A percentile compares a stretch with the other conserved stretches of the same genome.
Conservation (phyloP, 2,113 vertebrate species). For the Neolamprologus cancellatus region DNA sequence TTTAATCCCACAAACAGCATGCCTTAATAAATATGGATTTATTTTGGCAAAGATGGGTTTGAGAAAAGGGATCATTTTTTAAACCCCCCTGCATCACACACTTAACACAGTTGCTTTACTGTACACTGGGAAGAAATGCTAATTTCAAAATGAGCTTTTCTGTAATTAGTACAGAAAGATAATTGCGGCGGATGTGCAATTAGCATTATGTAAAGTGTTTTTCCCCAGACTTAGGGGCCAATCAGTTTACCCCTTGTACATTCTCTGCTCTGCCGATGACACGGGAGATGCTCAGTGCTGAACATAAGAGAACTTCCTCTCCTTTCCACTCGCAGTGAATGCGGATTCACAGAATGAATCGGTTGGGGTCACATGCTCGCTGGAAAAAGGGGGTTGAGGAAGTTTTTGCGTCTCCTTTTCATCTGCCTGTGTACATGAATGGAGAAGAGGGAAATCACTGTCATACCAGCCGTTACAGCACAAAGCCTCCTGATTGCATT, state of each 20-base stretch:
- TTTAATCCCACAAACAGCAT: neutral
- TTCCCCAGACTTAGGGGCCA: constrained; percentile 56
- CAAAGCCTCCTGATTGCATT: constrained; percentile 71
- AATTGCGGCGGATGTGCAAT: constrained; percentile 71
- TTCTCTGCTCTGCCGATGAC: constrained; percentile 37
- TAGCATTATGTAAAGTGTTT: constrained; percentile 68
- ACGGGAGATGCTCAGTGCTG: constrained; percentile 24
- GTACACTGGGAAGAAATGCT: constrained; percentile 37
- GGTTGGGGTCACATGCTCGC: constrained; percentile 39
- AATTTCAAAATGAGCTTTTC: constrained; percentile 63
- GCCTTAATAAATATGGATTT: constrained; percentile 2
- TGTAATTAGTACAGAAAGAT: constrained; percentile 65
- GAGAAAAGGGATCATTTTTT: neutral
- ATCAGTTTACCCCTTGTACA: constrained; percentile 58
- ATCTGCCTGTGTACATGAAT: constrained; percentile 46
- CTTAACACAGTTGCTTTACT: constrained; percentile 5
- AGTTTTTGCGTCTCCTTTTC: constrained; percentile 43
- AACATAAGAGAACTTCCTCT: constrained; percentile 53
- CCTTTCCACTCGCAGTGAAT: constrained; percentile 33
- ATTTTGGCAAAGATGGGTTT: neutral
- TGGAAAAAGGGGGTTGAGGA: constrained; percentile 10
- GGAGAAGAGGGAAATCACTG: constrained; percentile 60
- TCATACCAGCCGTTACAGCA: constrained; percentile 54
- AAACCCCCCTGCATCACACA: neutral
- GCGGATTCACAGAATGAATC: constrained; percentile 50